phyloP scores from a whole-genome alignment of 23 tunicate genomes.

The Halocynthia aurantium region DNA sequence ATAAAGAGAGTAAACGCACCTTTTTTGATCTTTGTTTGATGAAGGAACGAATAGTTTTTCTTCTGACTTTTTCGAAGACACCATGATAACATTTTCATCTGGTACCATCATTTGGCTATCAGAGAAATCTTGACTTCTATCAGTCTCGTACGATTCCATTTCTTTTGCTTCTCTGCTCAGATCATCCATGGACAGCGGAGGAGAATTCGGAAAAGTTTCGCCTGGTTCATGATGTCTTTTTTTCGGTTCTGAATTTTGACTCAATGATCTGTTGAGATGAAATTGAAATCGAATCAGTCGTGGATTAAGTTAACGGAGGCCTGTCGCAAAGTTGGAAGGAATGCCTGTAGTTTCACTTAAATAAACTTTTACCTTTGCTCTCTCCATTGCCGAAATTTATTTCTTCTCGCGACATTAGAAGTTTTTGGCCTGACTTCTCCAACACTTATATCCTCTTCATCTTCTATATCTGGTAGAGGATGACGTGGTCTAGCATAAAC shows the following conservation, averaged over 20 bases:
- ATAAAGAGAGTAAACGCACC: no score
- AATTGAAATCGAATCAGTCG: no score
- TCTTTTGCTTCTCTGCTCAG: neutral
- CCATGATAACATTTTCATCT: constrained; percentile 23
- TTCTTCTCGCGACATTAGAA: neutral
- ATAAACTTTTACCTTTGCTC: constrained; percentile 5
- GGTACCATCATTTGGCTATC: neutral
- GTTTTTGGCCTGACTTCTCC: constrained; percentile 32
- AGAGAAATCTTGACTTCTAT: neutral
- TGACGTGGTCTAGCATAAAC: constrained; percentile 65
- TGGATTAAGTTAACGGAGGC: no score
- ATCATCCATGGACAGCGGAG: constrained; percentile 25
- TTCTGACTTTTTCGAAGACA: neutral
- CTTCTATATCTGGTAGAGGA: constrained; percentile 16
- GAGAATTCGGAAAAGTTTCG: neutral
- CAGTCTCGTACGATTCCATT: neutral
- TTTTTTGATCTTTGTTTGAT: no score
- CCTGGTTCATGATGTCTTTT: no score
- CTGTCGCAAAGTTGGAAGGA: no score
- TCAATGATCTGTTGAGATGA: no score
- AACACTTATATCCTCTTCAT: constrained; percentile 37
- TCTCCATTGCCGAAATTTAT: constrained; percentile 16
- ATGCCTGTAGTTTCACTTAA: no score
- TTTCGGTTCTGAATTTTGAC: no score
- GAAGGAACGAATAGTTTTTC: no score